Evolutionary conservation across 2,113 vertebrate species (phyloP).

Genomic region (Mus pahari): DNA sequence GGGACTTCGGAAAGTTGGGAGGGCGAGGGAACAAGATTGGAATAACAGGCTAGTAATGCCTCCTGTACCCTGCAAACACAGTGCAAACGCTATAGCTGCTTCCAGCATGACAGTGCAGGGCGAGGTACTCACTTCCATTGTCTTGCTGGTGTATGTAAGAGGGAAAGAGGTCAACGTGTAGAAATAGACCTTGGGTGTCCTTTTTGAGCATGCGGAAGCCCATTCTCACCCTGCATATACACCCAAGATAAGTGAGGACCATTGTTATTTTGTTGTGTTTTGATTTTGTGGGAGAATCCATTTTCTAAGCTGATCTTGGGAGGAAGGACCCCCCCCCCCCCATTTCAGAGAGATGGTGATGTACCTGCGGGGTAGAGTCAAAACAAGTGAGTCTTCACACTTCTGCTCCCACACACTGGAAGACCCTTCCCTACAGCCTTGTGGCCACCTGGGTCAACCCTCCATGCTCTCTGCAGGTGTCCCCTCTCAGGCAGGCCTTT

Average conservation of each 20-base stretch:
- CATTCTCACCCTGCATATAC: neutral
- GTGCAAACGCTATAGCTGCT: neutral
- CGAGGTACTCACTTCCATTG: neutral
- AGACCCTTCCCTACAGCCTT: neutral
- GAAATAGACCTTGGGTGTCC: neutral
- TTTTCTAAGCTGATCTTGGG: neutral
- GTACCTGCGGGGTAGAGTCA: neutral
- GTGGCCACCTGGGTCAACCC: neutral
- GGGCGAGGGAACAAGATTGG: neutral
- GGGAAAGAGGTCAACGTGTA: neutral
- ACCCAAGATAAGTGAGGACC: neutral
- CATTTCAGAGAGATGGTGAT: neutral
- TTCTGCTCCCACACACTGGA: neutral
- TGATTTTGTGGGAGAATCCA: neutral
- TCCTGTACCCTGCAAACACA: neutral
- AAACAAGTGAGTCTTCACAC: neutral
- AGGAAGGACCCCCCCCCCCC: neutral
- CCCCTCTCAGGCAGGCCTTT: neutral
- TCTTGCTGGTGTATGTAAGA: neutral
- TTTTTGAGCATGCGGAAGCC: neutral
- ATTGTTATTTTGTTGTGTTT: neutral
- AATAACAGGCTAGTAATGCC: neutral
- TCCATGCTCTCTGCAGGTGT: rapidly evolving
- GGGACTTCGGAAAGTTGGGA: constrained; percentile 18
- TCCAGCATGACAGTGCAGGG: neutral